These are phyloP conservation scores for Megalurothrips usitatus DNA, from an alignment of 2,888 invertebrate species.

Conservation along the genomic window DNA sequence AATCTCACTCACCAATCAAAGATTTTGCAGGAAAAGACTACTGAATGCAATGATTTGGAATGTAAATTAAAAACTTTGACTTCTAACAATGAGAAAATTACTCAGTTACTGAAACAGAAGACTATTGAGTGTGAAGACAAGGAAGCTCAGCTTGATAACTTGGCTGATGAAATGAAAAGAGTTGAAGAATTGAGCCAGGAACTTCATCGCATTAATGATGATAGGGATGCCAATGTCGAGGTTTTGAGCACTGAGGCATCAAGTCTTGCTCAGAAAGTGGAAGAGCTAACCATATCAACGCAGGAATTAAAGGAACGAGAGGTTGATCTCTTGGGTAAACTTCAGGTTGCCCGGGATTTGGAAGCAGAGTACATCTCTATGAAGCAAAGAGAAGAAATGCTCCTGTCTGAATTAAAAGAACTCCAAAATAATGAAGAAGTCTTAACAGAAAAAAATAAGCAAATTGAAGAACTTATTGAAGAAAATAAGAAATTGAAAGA, in stretches of 20 bases:
- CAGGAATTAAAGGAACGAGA: neutral
- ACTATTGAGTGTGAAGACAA: conserved; percentile 30
- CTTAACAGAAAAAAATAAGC: conserved; percentile 26
- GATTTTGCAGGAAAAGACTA: conserved; percentile 13
- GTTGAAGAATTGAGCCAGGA: conserved; percentile 33
- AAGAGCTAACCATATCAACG: neutral
- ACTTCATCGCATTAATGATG: conserved; percentile 13
- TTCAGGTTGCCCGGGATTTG: conserved; percentile 25
- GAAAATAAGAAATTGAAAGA: conserved; percentile 34
- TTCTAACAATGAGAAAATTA: neutral
- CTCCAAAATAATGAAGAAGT: conserved; percentile 29
- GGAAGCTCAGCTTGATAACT: conserved; percentile 31
- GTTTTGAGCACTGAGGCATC: conserved; percentile 11
- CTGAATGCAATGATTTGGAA: conserved; percentile 28
- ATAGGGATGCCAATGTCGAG: neutral
- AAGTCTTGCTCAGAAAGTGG: neutral
- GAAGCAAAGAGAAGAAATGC: conserved; percentile 17
- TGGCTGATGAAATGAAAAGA: conserved; percentile 34
- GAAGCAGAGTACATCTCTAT: conserved; percentile 16
- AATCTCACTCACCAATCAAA: conserved; percentile 5
- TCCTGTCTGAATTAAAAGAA: conserved; percentile 22
- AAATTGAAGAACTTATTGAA: conserved; percentile 31
- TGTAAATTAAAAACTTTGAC: neutral
- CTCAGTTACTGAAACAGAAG: neutral
- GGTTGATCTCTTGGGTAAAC: neutral